Conservation (phyloP, 2,888 invertebrate genomes). For the Plutella xylostella region DNA sequence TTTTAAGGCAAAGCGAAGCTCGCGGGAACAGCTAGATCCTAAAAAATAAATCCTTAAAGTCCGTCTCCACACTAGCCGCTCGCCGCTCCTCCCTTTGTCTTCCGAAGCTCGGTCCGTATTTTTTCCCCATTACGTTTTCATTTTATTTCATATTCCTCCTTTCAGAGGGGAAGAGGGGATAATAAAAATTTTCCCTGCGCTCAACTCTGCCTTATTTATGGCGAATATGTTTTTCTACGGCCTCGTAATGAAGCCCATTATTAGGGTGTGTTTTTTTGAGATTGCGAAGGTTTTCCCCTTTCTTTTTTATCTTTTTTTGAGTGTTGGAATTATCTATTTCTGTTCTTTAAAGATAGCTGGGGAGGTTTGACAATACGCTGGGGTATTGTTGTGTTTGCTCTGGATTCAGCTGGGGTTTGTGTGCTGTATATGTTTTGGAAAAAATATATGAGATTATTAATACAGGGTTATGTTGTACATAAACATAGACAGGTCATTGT, state of each 20-base stretch:
- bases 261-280: conserved; percentile 55
- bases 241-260: conserved; percentile 66
- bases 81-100: conserved; percentile 57
- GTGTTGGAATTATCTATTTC: not conserved
- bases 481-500: no score
- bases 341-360: not conserved
- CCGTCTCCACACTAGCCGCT: conserved; percentile 26
- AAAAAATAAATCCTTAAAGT: conserved; percentile 16
- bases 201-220: conserved; percentile 62
- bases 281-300: conserved; percentile 34
- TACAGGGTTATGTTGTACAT: no score
- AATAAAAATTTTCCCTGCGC: conserved; percentile 65
- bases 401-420: no score
- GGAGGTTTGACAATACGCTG: not conserved
- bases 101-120: conserved; percentile 48
- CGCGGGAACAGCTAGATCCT: no score
- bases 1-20: no score
- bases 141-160: conserved; percentile 70
- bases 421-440: no score
- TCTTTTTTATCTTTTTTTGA: conserved; percentile 15
- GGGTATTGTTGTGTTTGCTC: not conserved
- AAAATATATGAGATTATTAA: no score
- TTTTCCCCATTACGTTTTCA: conserved; percentile 70
- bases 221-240: conserved; percentile 65
- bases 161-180: conserved; percentile 42